phyloP scores from a whole-genome alignment of 1,140 invertebrate species.

The Brachionus rotundiformis region DNA sequence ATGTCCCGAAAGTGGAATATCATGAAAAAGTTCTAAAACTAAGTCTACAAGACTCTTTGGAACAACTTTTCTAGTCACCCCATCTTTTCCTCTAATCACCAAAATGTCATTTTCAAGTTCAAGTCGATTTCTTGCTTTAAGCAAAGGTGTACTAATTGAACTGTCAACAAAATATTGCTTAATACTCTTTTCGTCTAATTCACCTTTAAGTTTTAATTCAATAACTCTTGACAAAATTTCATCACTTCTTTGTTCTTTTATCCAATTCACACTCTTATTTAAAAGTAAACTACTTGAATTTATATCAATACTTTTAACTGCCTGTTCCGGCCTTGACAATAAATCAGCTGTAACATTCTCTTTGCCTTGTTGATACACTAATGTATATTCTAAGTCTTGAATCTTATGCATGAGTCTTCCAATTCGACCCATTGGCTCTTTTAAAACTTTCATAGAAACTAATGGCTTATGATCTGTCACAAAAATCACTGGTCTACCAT shows the following conservation, averaged over 20 bases:
- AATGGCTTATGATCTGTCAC: constrained; percentile 61
- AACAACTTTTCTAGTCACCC: neutral
- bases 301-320: constrained; percentile 11
- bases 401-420: constrained; percentile 7
- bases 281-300: neutral
- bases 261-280: neutral
- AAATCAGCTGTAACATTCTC: constrained; percentile 51
- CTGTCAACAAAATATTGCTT: neutral
- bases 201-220: neutral
- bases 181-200: neutral
- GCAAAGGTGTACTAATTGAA: neutral
- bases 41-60: neutral
- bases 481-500: constrained; percentile 57
- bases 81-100: neutral
- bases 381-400: constrained; percentile 45
- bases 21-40: neutral
- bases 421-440: constrained; percentile 52
- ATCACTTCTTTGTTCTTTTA: constrained; percentile 1
- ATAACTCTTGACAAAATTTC: neutral
- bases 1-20: neutral
- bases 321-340: neutral
- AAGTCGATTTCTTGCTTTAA: neutral
- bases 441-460: constrained; percentile 57
- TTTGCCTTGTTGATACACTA: constrained; percentile 51
- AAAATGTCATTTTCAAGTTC: neutral